phyloP scores from a whole-genome alignment of 53 echinoderm and acorn worm genomes.

The Holothuria scabra region DNA sequence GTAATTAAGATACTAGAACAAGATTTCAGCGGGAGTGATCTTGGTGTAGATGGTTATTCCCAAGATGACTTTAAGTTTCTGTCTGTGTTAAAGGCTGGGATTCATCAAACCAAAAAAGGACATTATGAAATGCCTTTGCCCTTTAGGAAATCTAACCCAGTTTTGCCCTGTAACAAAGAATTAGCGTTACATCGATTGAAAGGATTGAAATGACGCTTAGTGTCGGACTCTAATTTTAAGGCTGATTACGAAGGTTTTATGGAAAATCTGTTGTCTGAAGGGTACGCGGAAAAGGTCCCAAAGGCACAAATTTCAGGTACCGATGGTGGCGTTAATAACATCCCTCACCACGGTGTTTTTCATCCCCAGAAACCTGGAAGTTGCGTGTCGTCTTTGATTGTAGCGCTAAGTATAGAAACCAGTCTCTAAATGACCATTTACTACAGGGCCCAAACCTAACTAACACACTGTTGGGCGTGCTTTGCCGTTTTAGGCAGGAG shows the following conservation, averaged over 20 bases:
- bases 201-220: conserved; percentile 43
- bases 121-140: conserved; percentile 76
- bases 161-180: conserved; percentile 58
- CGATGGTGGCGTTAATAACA: conserved; percentile 48
- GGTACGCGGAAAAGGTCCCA: conserved; percentile 65
- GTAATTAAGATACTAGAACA: too few species aligned
- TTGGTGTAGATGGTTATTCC: too few species aligned
- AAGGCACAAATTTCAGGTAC: conserved; percentile 1
- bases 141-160: conserved; percentile 38
- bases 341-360: conserved; percentile 72
- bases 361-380: conserved; percentile 57
- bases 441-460: too few species aligned
- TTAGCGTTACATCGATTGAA: conserved; percentile 37
- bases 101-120: conserved; percentile 40
- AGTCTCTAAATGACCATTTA: too few species aligned
- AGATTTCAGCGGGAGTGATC: too few species aligned
- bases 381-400: conserved; percentile 71
- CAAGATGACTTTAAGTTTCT: conserved; percentile 45
- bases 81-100: conserved; percentile 51
- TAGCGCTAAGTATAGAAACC: conserved; percentile 57
- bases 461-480: too few species aligned
- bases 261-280: conserved; percentile 43
- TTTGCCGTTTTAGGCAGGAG: too few species aligned
- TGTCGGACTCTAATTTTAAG: conserved; percentile 48
- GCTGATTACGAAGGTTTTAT: conserved; percentile 53